Conservation (phyloP, 2,888 invertebrate genomes). For the Lottia gigantea region DNA sequence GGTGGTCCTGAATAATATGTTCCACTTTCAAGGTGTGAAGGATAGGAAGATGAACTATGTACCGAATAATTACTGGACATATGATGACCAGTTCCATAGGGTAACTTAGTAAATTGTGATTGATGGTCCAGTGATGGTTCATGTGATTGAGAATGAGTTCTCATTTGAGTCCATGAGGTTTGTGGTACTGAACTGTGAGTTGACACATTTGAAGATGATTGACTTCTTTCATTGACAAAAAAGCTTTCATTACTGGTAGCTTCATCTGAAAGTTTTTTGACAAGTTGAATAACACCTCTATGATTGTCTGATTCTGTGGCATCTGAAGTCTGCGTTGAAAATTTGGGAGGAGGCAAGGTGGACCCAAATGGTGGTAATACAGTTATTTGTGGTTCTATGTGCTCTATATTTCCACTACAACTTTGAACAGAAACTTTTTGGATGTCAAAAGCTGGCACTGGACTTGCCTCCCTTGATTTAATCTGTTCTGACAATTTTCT, state of each 20-base stretch:
- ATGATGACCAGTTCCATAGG: no score
- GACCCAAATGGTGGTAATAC: slow-evolving; percentile 12
- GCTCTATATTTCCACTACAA: not conserved
- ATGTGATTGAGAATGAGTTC: no score
- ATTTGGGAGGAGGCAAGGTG: not conserved
- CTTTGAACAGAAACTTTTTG: not conserved
- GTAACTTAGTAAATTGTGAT: no score
- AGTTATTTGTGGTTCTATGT: slow-evolving; percentile 24
- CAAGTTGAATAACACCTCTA: slow-evolving; percentile 67
- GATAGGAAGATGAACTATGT: no score
- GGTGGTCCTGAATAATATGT: not conserved
- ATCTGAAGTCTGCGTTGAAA: slow-evolving; percentile 9
- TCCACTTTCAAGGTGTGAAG: not conserved
- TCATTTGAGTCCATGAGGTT: not conserved
- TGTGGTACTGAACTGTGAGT: slow-evolving; percentile 10
- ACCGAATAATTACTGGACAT: no score
- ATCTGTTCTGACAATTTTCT: slow-evolving; percentile 21
- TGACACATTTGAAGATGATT: not conserved
- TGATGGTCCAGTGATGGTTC: no score
- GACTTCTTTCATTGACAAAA: not conserved
- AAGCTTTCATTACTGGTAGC: slow-evolving; percentile 53
- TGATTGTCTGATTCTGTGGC: slow-evolving; percentile 40
- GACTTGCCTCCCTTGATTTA: slow-evolving; percentile 20
- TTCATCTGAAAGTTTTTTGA: slow-evolving; percentile 69
- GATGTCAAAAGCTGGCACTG: not conserved